Conservation (phyloP, 2,113 vertebrate genomes). For the Antennarius striatus region DNA sequence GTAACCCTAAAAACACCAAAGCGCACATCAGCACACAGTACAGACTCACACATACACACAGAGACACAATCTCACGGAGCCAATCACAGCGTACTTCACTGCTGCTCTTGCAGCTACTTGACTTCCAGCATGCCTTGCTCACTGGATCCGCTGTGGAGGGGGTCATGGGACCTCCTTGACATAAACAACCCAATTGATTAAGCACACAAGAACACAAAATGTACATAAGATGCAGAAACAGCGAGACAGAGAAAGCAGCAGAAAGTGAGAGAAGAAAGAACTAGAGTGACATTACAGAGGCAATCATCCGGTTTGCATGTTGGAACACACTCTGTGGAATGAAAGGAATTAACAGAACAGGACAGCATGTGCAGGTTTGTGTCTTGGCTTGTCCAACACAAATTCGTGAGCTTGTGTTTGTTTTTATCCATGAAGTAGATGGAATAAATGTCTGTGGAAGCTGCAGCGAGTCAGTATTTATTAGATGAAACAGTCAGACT, state of each 20-base stretch:
- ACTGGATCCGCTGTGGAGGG: constrained; percentile 60
- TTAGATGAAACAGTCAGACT: constrained; percentile 28
- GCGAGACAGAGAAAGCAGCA: constrained; percentile 17
- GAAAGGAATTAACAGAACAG: constrained; percentile 72
- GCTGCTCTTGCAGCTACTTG: constrained; percentile 36
- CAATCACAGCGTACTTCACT: constrained; percentile 40
- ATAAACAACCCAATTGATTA: constrained; percentile 29
- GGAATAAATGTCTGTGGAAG: constrained; percentile 13
- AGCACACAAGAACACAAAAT: constrained; percentile 34
- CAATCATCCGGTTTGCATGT: constrained; percentile 50
- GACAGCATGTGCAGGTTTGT: constrained; percentile 44
- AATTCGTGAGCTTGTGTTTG: constrained; percentile 19
- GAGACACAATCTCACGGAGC: constrained; percentile 35
- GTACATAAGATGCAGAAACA: constrained; percentile 11
- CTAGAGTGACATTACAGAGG: constrained; percentile 18
- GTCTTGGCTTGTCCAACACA: constrained; percentile 59
- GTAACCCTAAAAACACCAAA: constrained; percentile 79
- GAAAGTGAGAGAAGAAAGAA: constrained; percentile 14
- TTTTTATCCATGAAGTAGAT: constrained; percentile 4
- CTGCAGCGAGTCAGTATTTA: constrained; percentile 33
- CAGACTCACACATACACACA: constrained; percentile 37
- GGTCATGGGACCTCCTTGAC: constrained; percentile 52
- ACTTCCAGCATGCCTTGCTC: constrained; percentile 69
- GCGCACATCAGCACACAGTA: constrained; percentile 69
- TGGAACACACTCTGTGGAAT: constrained; percentile 76